Evolutionary conservation across 2,113 vertebrate species (phyloP).

Genomic region (Neofelis nebulosa): DNA sequence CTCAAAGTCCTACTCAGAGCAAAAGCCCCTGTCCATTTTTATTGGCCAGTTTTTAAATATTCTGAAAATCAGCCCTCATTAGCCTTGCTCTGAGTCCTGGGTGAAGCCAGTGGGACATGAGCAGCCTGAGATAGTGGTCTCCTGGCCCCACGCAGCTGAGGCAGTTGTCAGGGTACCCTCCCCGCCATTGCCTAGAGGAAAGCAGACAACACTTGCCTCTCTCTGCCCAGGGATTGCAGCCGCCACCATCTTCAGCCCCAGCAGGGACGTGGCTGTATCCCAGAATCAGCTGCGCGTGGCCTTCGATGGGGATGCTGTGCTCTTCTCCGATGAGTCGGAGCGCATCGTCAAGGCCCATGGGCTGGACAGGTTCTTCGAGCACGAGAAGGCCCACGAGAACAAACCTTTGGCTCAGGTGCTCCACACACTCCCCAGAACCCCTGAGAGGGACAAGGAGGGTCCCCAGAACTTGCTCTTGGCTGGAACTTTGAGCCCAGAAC

Average conservation of each 20-base stretch:
- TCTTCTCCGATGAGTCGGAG: slow-evolving; percentile 97
- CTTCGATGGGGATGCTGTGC: slow-evolving; percentile 95
- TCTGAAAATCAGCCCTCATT: neutral
- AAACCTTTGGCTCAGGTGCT: slow-evolving; percentile 95
- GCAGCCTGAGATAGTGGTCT: neutral
- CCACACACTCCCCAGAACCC: neutral
- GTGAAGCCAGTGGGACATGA: neutral
- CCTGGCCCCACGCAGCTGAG: neutral
- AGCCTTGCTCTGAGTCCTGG: neutral
- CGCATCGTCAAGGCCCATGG: slow-evolving; percentile 95
- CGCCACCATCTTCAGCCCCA: slow-evolving; percentile 95
- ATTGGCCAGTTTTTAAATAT: neutral
- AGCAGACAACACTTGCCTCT: neutral
- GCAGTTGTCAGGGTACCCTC: neutral
- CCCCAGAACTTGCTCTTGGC: neutral
- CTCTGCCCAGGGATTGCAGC: slow-evolving; percentile 90
- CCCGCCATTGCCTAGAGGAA: neutral
- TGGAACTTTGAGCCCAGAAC: neutral
- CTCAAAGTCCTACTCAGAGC: neutral
- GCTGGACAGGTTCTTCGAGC: slow-evolving; percentile 96
- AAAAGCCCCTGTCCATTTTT: neutral
- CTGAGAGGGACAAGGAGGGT: neutral
- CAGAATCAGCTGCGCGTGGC: slow-evolving; percentile 95
- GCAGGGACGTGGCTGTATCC: slow-evolving; percentile 88
- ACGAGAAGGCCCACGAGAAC: slow-evolving; percentile 94